Evolutionary conservation across 2,888 invertebrate species (phyloP).

Genomic region (Rhamnusium bicolor): DNA sequence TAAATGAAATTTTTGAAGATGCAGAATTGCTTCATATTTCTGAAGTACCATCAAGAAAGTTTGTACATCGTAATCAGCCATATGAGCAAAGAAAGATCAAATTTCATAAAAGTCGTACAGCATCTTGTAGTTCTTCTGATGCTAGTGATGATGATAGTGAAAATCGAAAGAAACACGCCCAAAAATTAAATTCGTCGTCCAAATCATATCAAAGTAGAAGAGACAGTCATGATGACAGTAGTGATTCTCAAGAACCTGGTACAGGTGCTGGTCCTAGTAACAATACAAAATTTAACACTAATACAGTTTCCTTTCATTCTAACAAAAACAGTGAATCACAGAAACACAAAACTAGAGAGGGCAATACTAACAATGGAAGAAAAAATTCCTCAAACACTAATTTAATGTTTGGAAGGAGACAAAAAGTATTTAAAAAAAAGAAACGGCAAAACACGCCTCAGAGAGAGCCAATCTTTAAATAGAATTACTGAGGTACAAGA

Average conservation of each 20-base stretch:
- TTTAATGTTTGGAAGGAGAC: constrained; percentile 71
- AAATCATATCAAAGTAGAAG: constrained; percentile 72
- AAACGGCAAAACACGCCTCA: constrained; percentile 78
- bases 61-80: constrained; percentile 64
- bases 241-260: constrained; percentile 76
- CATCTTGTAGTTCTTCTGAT: constrained; percentile 95
- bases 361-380: constrained; percentile 23
- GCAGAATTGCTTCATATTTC: constrained; percentile 56
- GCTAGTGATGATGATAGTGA: constrained; percentile 92
- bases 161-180: constrained; percentile 85
- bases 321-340: constrained; percentile 14
- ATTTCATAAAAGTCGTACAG: constrained; percentile 83
- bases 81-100: constrained; percentile 79
- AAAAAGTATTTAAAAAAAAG: constrained; percentile 73
- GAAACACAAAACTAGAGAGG: constrained; percentile 6
- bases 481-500: constrained; percentile 91
- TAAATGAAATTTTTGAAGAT: constrained; percentile 82
- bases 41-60: constrained; percentile 59
- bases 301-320: constrained; percentile 8
- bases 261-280: constrained; percentile 41
- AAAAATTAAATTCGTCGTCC: constrained; percentile 76
- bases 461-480: constrained; percentile 89
- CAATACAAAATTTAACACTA: constrained; percentile 2
- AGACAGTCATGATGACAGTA: constrained; percentile 89
- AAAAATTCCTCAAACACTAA: constrained; percentile 56